Evolutionary conservation across 2,888 invertebrate genomes (phyloP).

Genomic region (Agonopterix subpropinquella): DNA sequence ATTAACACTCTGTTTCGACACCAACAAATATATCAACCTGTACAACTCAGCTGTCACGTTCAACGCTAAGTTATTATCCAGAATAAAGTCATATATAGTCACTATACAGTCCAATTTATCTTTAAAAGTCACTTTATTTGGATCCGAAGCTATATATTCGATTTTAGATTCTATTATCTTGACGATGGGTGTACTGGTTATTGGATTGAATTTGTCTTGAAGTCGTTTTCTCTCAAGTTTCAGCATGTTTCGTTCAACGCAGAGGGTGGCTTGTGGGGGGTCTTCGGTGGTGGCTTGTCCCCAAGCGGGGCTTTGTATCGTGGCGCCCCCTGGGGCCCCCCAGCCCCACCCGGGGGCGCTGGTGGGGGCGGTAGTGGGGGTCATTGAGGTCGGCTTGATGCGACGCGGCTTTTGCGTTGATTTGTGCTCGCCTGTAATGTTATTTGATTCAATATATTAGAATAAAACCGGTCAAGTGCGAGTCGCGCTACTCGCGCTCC

Average conservation of each 20-base stretch:
- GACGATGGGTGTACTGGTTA: not conserved
- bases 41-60: slow-evolving; percentile 82
- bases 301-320: not conserved
- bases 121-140: slow-evolving; percentile 60
- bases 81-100: slow-evolving; percentile 73
- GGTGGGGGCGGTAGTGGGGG: no score
- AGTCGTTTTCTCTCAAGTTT: slow-evolving; percentile 62
- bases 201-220: slow-evolving; percentile 60
- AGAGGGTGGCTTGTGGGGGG: not conserved
- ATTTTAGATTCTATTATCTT: slow-evolving; percentile 14
- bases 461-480: no score
- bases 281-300: not conserved
- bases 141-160: slow-evolving; percentile 42
- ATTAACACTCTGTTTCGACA: slow-evolving; percentile 25
- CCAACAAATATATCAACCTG: slow-evolving; percentile 79
- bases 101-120: slow-evolving; percentile 73
- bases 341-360: not conserved
- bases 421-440: no score
- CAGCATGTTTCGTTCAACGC: slow-evolving; percentile 52
- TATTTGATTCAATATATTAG: no score
- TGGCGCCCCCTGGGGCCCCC: not conserved
- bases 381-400: not conserved
- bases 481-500: no score
- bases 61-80: slow-evolving; percentile 77
- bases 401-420: not conserved